These are phyloP conservation scores for Caenorhabditis brenneri DNA, from an alignment of 1,140 invertebrate species.

Conservation along the genomic window DNA sequence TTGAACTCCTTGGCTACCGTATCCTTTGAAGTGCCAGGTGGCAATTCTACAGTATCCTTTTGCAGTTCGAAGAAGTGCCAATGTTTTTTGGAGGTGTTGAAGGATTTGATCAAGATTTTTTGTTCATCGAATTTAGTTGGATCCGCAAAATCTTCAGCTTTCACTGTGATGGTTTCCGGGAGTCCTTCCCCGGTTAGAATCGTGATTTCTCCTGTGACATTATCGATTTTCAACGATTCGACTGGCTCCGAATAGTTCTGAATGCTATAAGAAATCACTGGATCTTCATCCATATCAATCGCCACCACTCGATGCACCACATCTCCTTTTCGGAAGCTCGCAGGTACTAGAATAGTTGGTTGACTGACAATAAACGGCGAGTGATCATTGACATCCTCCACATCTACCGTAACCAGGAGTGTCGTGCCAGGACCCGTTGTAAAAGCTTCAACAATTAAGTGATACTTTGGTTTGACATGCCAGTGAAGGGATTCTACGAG, in stretches of 20 bases:
- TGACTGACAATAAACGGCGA: not conserved
- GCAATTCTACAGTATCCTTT: not conserved
- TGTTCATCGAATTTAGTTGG: not conserved
- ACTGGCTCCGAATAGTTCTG: not conserved
- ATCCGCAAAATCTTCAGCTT: not conserved
- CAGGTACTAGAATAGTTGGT: not conserved
- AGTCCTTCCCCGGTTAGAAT: not conserved
- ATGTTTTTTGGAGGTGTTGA: not conserved
- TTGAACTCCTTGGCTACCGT: not conserved
- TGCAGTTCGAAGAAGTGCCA: not conserved
- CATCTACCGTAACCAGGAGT: not conserved
- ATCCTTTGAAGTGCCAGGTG: not conserved
- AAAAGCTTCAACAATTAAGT: not conserved
- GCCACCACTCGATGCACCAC: conserved; percentile 10
- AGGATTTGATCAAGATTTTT: not conserved
- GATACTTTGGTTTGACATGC: not conserved
- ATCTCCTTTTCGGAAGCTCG: not conserved
- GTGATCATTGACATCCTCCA: conserved; percentile 15
- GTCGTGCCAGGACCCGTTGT: not conserved
- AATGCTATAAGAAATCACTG: not conserved
- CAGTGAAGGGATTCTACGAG: conserved; percentile 59
- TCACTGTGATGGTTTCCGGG: not conserved
- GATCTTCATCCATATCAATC: not conserved
- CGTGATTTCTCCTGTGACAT: not conserved
- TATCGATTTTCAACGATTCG: not conserved